These are phyloP conservation scores for Pholis gunnellus DNA, from an alignment of 2,113 vertebrate species.

Conservation along the genomic window DNA sequence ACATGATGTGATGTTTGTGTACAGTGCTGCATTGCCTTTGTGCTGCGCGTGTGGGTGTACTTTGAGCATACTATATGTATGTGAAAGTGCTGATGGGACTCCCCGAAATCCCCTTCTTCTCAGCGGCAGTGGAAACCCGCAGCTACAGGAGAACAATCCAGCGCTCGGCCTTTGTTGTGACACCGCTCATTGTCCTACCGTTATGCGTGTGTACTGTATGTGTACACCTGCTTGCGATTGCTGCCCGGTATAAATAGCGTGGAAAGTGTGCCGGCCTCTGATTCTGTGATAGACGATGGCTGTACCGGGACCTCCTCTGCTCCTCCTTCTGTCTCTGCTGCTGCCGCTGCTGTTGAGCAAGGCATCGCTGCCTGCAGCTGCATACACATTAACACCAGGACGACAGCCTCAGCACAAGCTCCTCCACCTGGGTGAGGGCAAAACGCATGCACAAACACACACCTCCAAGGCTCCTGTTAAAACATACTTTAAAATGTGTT, in stretches of 20 bases:
- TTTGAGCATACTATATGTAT: constrained; percentile 57
- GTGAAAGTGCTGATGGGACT: constrained; percentile 79
- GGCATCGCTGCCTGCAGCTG: constrained; percentile 64
- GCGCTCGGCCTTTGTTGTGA: constrained; percentile 68
- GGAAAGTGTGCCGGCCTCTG: constrained; percentile 24
- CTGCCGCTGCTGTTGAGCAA: constrained; percentile 73
- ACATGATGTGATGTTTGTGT: constrained; percentile 60
- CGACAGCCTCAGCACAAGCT: constrained; percentile 77
- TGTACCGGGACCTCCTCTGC: constrained; percentile 62
- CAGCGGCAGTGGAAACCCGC: constrained; percentile 70
- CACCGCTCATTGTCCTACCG: constrained; percentile 75
- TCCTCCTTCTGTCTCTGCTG: constrained; percentile 61
- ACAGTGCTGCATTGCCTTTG: constrained; percentile 46
- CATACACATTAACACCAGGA: constrained; percentile 66
- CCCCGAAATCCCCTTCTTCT: constrained; percentile 63
- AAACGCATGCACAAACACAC: neutral
- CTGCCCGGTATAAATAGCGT: constrained; percentile 74
- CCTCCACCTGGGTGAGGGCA: constrained; percentile 77
- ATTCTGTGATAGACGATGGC: constrained; percentile 76
- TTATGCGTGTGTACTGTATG: constrained; percentile 34
- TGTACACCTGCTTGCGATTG: constrained; percentile 32
- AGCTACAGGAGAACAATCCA: constrained; percentile 79
- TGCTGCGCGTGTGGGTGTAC: constrained; percentile 50
- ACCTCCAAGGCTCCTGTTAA: neutral
- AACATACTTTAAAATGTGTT: neutral